phyloP scores from a whole-genome alignment of 2,113 vertebrate species.

The Piliocolobus tephrosceles region DNA sequence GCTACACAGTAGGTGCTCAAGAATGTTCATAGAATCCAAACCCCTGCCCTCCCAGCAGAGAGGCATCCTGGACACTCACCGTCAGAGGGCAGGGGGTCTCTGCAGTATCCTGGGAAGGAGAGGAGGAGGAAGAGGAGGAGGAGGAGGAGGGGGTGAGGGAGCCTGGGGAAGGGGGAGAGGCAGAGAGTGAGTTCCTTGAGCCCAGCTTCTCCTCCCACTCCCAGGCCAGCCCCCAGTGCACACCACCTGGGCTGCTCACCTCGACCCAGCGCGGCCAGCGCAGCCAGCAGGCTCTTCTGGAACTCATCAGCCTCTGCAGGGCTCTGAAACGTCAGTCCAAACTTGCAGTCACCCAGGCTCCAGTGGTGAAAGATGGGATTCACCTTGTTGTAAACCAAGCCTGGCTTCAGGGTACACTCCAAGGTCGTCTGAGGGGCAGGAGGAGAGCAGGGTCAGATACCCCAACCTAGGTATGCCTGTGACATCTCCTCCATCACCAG shows the following conservation, averaged over 20 bases:
- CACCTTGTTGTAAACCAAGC: conserved; percentile 95
- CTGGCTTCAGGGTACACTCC: conserved; percentile 91
- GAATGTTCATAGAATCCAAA: neutral
- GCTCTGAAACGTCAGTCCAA: conserved; percentile 95
- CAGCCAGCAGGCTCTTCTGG: conserved; percentile 90
- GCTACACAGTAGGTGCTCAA: conserved; percentile 18
- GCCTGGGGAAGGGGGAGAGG: conserved; percentile 57
- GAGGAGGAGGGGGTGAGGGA: conserved; percentile 75
- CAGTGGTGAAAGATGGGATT: conserved; percentile 97
- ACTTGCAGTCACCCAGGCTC: conserved; percentile 93
- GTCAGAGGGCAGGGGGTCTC: conserved; percentile 74
- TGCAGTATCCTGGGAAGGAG: conserved; percentile 71
- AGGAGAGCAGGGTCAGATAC: neutral
- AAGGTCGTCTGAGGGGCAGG: conserved; percentile 87
- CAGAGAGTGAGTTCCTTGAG: conserved; percentile 25
- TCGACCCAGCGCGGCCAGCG: conserved; percentile 90
- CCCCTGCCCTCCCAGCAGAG: conserved; percentile 2
- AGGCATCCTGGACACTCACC: conserved; percentile 75
- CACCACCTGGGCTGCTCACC: conserved; percentile 75
- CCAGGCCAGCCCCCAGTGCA: neutral
- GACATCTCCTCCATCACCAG: conserved; percentile 46
- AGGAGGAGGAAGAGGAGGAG: conserved; percentile 67
- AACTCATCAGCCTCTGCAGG: conserved; percentile 93
- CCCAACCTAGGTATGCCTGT: too few relatives aligned
- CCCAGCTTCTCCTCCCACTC: neutral